Evolutionary conservation across 1,140 invertebrate genomes (phyloP).

Genomic region (Drosophila littoralis): DNA sequence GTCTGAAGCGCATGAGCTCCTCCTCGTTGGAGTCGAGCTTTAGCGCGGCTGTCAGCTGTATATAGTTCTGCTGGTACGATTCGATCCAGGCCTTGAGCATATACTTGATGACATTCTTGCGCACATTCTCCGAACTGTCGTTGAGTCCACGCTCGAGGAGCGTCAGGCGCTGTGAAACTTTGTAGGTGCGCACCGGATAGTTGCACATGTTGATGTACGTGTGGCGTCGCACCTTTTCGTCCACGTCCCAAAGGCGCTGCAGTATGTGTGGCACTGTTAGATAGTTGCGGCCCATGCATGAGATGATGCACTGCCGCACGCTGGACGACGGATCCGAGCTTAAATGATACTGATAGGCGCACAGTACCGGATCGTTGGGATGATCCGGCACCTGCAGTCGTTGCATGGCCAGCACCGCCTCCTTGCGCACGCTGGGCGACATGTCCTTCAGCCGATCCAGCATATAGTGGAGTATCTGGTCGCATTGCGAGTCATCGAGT

Average conservation of each 20-base stretch:
- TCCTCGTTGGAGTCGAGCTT: slow-evolving; percentile 87
- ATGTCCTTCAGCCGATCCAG: slow-evolving; percentile 87
- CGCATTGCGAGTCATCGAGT: slow-evolving; percentile 91
- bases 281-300: slow-evolving; percentile 88
- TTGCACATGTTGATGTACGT: slow-evolving; percentile 90
- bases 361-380: slow-evolving; percentile 90
- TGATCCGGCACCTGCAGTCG: slow-evolving; percentile 92
- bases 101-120: slow-evolving; percentile 84
- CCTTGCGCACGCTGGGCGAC: slow-evolving; percentile 88
- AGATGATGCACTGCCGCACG: slow-evolving; percentile 89
- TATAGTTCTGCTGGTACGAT: slow-evolving; percentile 86
- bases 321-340: slow-evolving; percentile 90
- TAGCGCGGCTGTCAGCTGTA: slow-evolving; percentile 87
- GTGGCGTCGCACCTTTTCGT: slow-evolving; percentile 89
- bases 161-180: slow-evolving; percentile 88
- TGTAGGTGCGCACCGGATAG: slow-evolving; percentile 88
- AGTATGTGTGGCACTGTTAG: slow-evolving; percentile 88
- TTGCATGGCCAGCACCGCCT: slow-evolving; percentile 91
- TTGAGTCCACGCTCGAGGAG: slow-evolving; percentile 88
- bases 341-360: slow-evolving; percentile 91
- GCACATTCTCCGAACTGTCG: slow-evolving; percentile 86
- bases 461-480: slow-evolving; percentile 90
- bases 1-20: slow-evolving; percentile 79
- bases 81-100: slow-evolving; percentile 88
- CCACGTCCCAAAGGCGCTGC: slow-evolving; percentile 89